Conservation (phyloP, 1,140 invertebrate genomes). For the Wiebesia pumilae region DNA sequence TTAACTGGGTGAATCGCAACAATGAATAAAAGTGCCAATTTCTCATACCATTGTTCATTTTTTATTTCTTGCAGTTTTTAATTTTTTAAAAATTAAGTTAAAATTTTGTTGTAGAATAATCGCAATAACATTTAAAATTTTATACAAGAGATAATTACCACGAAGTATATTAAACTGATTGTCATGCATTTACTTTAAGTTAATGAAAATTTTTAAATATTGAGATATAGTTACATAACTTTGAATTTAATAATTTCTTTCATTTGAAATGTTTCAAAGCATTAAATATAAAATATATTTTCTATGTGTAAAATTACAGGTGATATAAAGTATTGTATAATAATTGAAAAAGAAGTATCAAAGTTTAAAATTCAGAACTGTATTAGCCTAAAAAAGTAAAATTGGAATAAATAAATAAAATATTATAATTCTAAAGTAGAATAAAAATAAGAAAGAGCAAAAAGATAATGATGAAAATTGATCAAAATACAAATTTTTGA, state of each 20-base stretch:
- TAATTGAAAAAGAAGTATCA: no score
- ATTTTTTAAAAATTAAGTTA: slow-evolving; percentile 35
- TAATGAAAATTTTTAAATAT: neutral
- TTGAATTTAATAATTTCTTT: slow-evolving; percentile 36
- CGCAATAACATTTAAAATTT: slow-evolving; percentile 1
- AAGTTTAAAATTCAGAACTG: no score
- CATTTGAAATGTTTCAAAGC: slow-evolving; percentile 12
- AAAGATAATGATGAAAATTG: no score
- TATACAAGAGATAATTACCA: neutral
- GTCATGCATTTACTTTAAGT: slow-evolving; percentile 23
- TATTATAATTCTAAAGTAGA: no score
- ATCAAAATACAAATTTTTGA: no score
- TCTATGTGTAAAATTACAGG: slow-evolving; percentile 18
- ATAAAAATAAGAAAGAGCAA: no score
- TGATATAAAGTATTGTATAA: no score
- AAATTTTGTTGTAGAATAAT: slow-evolving; percentile 30
- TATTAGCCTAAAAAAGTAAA: no score
- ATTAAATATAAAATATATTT: neutral
- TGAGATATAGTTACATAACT: neutral
- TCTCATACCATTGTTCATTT: slow-evolving; percentile 42
- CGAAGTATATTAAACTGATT: slow-evolving; percentile 11
- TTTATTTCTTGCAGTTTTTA: slow-evolving; percentile 45
- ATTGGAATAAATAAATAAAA: no score
- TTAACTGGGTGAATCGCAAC: slow-evolving; percentile 47
- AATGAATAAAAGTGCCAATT: slow-evolving; percentile 56